Conservation (phyloP, 2,113 vertebrate species). For the Carlito syrichta region DNA sequence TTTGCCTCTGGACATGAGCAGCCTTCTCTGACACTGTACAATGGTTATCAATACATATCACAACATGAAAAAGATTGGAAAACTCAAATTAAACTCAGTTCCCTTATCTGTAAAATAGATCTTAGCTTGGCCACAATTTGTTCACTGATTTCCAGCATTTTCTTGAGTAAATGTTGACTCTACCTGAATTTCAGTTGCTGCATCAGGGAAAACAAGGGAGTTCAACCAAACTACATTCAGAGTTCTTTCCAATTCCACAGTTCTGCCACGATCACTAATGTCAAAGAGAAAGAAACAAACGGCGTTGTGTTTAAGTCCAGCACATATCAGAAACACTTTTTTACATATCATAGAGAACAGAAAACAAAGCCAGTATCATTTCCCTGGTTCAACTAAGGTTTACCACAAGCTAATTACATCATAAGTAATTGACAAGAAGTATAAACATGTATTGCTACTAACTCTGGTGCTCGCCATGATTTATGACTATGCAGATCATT, state of each 20-base stretch:
- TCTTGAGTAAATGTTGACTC: background rate
- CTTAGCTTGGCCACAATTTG: background rate
- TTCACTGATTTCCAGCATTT: background rate
- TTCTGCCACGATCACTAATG: background rate
- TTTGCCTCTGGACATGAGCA: background rate
- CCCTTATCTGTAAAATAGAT: background rate
- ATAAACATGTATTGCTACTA: background rate
- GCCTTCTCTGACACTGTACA: too few species aligned
- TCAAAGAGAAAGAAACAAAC: background rate
- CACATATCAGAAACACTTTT: background rate
- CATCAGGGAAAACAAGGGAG: background rate
- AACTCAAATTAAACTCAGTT: background rate
- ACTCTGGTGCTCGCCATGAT: background rate
- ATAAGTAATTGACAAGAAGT: background rate
- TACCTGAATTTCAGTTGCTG: background rate
- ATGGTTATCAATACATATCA: background rate
- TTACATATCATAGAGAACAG: background rate
- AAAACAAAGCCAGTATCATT: background rate
- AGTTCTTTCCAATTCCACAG: background rate
- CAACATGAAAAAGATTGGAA: background rate
- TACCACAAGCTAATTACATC: background rate
- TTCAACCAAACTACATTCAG: background rate
- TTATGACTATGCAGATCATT: background rate
- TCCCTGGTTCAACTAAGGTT: background rate
- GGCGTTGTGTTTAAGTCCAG: background rate